Base-by-base conservation (phyloP, 2,113 vertebrate species). In the Pagrus major region DNA sequence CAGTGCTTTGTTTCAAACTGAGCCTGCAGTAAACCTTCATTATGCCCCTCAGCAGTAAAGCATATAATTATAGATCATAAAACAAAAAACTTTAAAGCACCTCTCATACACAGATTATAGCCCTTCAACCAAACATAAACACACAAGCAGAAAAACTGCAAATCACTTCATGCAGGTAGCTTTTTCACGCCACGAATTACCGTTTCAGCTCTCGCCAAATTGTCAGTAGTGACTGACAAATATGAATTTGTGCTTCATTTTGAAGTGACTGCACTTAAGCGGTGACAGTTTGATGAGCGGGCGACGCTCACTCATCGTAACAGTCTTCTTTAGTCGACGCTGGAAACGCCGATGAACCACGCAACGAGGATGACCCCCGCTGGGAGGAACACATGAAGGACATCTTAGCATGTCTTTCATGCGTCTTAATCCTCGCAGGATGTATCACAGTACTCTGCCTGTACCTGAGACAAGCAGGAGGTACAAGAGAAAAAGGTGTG, bases 331-430 rank as follows among this genome's bases (percentile, higher is more conserved):
- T 14, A 60, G 54, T 63, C 25, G 81, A 68, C 60, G 67, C 76
- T 16, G 33, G 51, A 55, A 83, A 68, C 61, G 23, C 33, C 29
- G 65, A 54, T 71, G 59, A 87, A 78, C n/a, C n/a, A n/a, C n/a
- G n/a, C n/a, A n/a, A n/a, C n/a, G n/a, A n/a, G 21, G 9, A 41
- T 59, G 29, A n/a, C 84, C 89, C 91, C 89, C 92, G 75, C 25
- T 42, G 90, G 89, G 91, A 95, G 71, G 83, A 54, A 78, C 90
- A 94, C 70, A 70, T 84, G 81, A 85, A 94, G 91, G 91, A 85
- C 90, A 86, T 84, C 85, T 91, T 89, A 89, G 78, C 88, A 87
- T 90, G 83, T 71, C 86, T 92, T 94, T 89, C 87, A 93, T 89
- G 86, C 56, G 33, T 60, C 41, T 64, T 35, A 83, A 78, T 80